phyloP scores from a whole-genome alignment of 1,140 invertebrate genomes.

The Zaprionus capensis region DNA sequence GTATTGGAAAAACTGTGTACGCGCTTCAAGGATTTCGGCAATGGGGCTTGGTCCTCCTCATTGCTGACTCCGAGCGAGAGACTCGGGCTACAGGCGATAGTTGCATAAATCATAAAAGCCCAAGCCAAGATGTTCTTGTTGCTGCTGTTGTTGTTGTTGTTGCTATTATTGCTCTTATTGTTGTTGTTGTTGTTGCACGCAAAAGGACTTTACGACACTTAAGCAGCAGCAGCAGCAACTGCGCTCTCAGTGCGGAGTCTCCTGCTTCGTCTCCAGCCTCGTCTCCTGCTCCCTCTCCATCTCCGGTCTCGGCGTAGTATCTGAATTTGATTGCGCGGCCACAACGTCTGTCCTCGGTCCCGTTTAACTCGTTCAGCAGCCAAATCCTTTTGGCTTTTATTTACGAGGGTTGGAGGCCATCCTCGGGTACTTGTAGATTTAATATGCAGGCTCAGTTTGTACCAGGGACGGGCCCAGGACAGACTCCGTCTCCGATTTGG shows the following conservation, averaged over 20 bases:
- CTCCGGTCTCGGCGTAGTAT: slow-evolving; percentile 47
- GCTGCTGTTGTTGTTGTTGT: slow-evolving; percentile 25
- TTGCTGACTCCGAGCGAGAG: slow-evolving; percentile 4
- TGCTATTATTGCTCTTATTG: slow-evolving; percentile 30
- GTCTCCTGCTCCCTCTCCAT: neutral
- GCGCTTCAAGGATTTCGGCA: slow-evolving; percentile 77
- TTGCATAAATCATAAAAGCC: slow-evolving; percentile 82
- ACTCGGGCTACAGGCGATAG: slow-evolving; percentile 73
- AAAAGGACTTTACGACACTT: slow-evolving; percentile 79
- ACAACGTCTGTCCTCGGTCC: slow-evolving; percentile 47
- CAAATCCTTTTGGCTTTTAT: slow-evolving; percentile 59
- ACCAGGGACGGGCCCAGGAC: neutral
- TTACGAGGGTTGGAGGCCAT: slow-evolving; percentile 61
- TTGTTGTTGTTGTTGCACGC: slow-evolving; percentile 40
- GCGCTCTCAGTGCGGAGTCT: neutral
- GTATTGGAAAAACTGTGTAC: slow-evolving; percentile 19
- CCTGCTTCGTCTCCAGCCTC: neutral
- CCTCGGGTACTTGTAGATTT: slow-evolving; percentile 31
- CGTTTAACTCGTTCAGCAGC: slow-evolving; percentile 20
- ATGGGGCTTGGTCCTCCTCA: slow-evolving; percentile 39
- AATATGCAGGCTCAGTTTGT: slow-evolving; percentile 42
- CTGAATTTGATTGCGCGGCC: slow-evolving; percentile 80
- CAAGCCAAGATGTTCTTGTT: slow-evolving; percentile 26
- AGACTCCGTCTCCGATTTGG: neutral
- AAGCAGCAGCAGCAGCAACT: slow-evolving; percentile 51